Percentiles rank a stretch among this genome's conserved stretches.
phyloP scores from a whole-genome alignment of 2,797 vertebrate species.

The Sebastes minor region DNA sequence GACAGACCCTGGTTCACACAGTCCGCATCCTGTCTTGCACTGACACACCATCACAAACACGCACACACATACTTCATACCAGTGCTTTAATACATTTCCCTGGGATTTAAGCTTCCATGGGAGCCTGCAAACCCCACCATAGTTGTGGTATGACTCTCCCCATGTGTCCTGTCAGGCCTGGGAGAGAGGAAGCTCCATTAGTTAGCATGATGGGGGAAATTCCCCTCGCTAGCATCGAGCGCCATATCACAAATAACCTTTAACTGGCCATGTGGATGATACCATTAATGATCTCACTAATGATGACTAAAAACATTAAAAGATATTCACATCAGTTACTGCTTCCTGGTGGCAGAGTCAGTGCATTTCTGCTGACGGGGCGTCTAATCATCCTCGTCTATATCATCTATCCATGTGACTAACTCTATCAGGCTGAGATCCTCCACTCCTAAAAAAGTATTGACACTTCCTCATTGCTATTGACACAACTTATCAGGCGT shows the following conservation, averaged over 20 bases:
- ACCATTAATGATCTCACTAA: slow-evolving; percentile 19
- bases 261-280: slow-evolving; percentile 18
- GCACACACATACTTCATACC: slow-evolving; percentile 48
- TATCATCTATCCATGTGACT: slow-evolving; percentile 54
- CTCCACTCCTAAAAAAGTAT: slow-evolving; percentile 77
- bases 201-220: slow-evolving; percentile 57
- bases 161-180: slow-evolving; percentile 73
- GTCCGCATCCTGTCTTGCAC: slow-evolving; percentile 71
- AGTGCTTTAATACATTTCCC: slow-evolving; percentile 68
- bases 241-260: slow-evolving; percentile 29
- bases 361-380: slow-evolving; percentile 11
- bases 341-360: not conserved
- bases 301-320: slow-evolving; percentile 4
- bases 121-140: slow-evolving; percentile 82
- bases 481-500: slow-evolving; percentile 84
- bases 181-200: slow-evolving; percentile 69
- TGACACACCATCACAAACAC: slow-evolving; percentile 60
- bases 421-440: slow-evolving; percentile 63
- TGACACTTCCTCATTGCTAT: slow-evolving; percentile 83
- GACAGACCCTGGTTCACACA: slow-evolving; percentile 75
- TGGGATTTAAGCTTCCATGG: slow-evolving; percentile 80
- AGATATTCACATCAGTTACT: not conserved
- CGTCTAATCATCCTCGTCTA: slow-evolving; percentile 50
- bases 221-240: slow-evolving; percentile 30
- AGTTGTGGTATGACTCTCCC: slow-evolving; percentile 78